Evolutionary conservation across 2,888 invertebrate species (phyloP).

Genomic region (Aricia artaxerxes): DNA sequence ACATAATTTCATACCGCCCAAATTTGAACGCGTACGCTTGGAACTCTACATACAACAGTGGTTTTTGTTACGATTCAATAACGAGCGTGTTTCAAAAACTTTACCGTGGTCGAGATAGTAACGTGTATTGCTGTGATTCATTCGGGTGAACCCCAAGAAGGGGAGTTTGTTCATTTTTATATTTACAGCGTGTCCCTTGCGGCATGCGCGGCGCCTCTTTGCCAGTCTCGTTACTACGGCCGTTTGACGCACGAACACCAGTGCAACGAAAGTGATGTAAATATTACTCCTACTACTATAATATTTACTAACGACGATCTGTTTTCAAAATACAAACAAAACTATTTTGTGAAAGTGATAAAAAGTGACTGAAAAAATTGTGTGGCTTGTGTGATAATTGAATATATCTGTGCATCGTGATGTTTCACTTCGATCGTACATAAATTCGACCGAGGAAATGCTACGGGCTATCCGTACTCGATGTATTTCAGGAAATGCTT

Average conservation of each 20-base stretch:
- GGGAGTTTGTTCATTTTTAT: constrained; percentile 80
- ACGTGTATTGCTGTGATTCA: constrained; percentile 73
- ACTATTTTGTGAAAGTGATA: constrained; percentile 53
- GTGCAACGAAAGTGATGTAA: constrained; percentile 73
- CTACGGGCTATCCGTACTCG: constrained; percentile 56
- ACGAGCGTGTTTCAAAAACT: constrained; percentile 54
- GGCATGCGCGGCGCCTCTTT: constrained; percentile 78
- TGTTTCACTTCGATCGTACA: constrained; percentile 73
- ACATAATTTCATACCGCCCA: constrained; percentile 57
- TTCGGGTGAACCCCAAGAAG: constrained; percentile 74
- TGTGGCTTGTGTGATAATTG: constrained; percentile 60
- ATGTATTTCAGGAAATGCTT: constrained; percentile 77
- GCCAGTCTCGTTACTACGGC: constrained; percentile 72
- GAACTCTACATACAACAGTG: constrained; percentile 36
- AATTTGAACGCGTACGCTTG: constrained; percentile 55
- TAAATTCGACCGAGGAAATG: constrained; percentile 61
- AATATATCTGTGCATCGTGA: constrained; percentile 57
- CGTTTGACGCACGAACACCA: constrained; percentile 76
- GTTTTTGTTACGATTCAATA: constrained; percentile 43
- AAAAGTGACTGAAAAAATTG: constrained; percentile 50
- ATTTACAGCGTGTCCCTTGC: constrained; percentile 76
- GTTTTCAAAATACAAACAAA: constrained; percentile 61
- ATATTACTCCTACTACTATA: constrained; percentile 74
- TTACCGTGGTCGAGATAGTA: constrained; percentile 53
- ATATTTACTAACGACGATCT: constrained; percentile 71